Conservation (phyloP, 2,113 vertebrate species). For the Anoura caudifer region DNA sequence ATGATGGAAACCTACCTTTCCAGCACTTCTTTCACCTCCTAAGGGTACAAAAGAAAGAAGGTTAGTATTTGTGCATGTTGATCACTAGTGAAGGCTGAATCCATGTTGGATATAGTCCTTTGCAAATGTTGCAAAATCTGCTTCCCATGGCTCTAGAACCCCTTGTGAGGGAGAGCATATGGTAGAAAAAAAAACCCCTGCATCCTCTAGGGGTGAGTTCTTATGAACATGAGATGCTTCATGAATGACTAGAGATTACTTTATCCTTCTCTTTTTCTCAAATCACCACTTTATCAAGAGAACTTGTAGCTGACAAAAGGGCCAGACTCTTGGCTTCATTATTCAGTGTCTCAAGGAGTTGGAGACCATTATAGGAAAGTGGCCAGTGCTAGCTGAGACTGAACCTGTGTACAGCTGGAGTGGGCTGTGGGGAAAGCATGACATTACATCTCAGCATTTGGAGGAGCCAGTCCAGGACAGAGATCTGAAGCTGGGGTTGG, state of each 20-base stretch:
- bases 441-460: not conserved
- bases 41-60: not conserved
- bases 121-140: not conserved
- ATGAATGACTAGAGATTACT: not conserved
- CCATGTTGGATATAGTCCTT: not conserved
- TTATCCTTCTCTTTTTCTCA: not conserved
- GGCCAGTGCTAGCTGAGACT: not conserved
- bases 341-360: not conserved
- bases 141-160: not conserved
- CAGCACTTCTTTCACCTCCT: slow-evolving; percentile 57
- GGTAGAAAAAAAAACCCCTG: not conserved
- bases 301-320: not conserved
- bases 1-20: slow-evolving; percentile 42
- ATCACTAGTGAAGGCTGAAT: not conserved
- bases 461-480: not conserved
- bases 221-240: not conserved
- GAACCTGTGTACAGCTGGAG: fast-evolving
- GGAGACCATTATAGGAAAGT: not conserved
- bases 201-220: not conserved
- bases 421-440: not conserved
- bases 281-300: not conserved
- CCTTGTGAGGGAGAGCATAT: fast-evolving
- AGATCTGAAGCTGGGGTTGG: not conserved
- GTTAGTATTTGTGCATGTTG: not conserved
- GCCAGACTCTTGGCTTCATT: not conserved